phyloP scores from a whole-genome alignment of 2,888 invertebrate genomes.

The Dascillus cervinus region DNA sequence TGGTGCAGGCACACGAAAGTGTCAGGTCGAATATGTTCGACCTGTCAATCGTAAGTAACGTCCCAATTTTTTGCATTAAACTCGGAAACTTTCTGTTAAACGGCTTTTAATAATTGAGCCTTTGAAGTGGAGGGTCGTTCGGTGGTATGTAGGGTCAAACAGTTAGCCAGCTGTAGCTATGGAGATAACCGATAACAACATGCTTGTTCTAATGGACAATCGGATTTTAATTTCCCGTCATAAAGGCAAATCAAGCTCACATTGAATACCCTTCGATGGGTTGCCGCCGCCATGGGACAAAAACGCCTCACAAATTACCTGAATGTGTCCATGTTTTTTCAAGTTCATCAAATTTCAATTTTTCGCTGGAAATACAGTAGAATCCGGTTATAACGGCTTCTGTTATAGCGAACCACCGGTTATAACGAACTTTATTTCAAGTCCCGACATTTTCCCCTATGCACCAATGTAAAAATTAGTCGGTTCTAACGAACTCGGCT shows the following conservation, averaged over 20 bases:
- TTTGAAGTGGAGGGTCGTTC: conserved; percentile 22
- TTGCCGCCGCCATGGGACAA: too few species aligned
- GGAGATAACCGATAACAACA: conserved; percentile 37
- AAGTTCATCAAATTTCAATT: too few species aligned
- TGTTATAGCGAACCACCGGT: too few species aligned
- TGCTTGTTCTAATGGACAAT: conserved; percentile 37
- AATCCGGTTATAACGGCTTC: too few species aligned
- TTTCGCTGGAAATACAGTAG: too few species aligned
- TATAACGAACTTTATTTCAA: too few species aligned
- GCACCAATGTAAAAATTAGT: too few species aligned
- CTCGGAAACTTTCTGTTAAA: conserved; percentile 24
- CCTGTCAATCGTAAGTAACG: conserved; percentile 54
- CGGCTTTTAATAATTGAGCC: conserved; percentile 12
- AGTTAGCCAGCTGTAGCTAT: conserved; percentile 33
- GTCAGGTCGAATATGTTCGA: conserved; percentile 73
- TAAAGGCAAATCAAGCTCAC: conserved; percentile 34
- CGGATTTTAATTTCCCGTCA: conserved; percentile 41
- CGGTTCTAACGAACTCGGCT: too few species aligned
- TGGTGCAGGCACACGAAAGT: conserved; percentile 75
- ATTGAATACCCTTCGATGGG: too few species aligned
- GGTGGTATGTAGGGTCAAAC: conserved; percentile 17
- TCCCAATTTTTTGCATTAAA: conserved; percentile 21
- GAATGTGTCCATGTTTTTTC: too few species aligned
- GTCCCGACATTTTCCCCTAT: too few species aligned
- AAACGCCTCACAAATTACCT: too few species aligned